phyloP scores from a whole-genome alignment of 2,888 invertebrate genomes.

The Drosophila infuscata region DNA sequence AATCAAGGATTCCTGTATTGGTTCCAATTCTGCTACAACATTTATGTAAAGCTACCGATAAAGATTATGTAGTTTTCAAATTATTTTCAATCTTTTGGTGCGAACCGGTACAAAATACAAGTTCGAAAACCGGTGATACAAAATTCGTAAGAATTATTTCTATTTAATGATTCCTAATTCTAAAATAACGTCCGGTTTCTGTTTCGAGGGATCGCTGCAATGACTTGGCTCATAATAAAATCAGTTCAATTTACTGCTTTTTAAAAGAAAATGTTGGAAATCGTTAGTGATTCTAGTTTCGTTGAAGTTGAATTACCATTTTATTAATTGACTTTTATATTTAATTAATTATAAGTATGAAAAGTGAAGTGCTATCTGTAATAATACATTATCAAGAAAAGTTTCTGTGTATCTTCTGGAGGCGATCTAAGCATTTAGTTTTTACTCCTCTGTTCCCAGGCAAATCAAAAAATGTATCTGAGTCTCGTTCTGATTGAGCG shows the following conservation, averaged over 20 bases:
- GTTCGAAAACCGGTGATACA: neutral
- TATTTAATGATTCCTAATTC: no score
- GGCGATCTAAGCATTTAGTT: neutral
- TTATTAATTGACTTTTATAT: neutral
- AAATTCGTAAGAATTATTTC: neutral
- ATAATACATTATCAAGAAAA: neutral
- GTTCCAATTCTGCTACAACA: no score
- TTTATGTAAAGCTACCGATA: neutral
- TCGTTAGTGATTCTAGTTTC: neutral
- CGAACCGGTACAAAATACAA: neutral
- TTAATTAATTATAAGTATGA: neutral
- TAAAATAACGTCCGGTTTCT: no score
- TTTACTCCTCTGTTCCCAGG: conserved; percentile 15
- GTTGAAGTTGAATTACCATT: neutral
- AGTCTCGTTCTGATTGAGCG: conserved; percentile 16
- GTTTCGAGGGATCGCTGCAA: no score
- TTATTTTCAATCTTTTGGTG: neutral
- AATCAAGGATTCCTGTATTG: neutral
- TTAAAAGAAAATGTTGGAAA: no score
- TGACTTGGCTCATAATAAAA: no score
- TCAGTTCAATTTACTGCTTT: no score
- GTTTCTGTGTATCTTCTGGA: neutral
- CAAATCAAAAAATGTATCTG: conserved; percentile 6
- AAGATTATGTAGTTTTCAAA: neutral
- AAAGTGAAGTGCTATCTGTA: neutral